Evolutionary conservation across 2,113 vertebrate genomes (phyloP).

Genomic region (Aepyceros melampus): DNA sequence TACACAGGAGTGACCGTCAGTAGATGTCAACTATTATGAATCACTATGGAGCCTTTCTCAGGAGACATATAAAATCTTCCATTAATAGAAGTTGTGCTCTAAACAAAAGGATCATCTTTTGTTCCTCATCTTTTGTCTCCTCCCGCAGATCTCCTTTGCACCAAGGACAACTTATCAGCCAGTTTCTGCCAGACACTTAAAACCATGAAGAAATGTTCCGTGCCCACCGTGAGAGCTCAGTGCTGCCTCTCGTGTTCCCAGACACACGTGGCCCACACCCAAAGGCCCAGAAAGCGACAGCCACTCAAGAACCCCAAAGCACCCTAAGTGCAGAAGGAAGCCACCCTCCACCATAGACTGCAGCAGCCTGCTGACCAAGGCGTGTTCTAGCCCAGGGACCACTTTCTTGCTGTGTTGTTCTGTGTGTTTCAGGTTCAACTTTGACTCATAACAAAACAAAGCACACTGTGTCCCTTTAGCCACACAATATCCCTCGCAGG

Average conservation of each 20-base stretch:
- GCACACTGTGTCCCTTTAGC: slow-evolving; percentile 3
- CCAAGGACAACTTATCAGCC: slow-evolving; percentile 88
- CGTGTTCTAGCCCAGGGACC: not conserved
- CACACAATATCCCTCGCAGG: not conserved
- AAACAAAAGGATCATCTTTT: not conserved
- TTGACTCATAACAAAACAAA: not conserved
- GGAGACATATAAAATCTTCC: not conserved
- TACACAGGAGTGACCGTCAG: not conserved
- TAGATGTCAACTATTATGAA: not conserved
- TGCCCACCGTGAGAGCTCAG: slow-evolving; percentile 86
- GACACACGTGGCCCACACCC: slow-evolving; percentile 28
- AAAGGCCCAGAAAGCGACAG: slow-evolving; percentile 46
- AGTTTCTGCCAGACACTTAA: slow-evolving; percentile 93
- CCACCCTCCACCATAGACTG: slow-evolving; percentile 17
- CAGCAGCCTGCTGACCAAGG: not conserved
- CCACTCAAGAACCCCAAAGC: slow-evolving; percentile 33
- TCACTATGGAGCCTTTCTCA: not conserved
- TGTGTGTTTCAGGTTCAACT: not conserved
- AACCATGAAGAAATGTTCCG: slow-evolving; percentile 86
- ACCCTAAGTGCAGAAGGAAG: slow-evolving; percentile 50
- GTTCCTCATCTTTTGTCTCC: slow-evolving; percentile 15
- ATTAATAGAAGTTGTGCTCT: not conserved
- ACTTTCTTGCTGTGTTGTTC: slow-evolving; percentile 40
- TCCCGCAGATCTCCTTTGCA: slow-evolving; percentile 82
- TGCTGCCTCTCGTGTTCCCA: slow-evolving; percentile 90